Percentiles rank a stretch among this genome's conserved stretches.
Conservation (phyloP, 2,888 invertebrate genomes). For the Brachyptera risi region DNA sequence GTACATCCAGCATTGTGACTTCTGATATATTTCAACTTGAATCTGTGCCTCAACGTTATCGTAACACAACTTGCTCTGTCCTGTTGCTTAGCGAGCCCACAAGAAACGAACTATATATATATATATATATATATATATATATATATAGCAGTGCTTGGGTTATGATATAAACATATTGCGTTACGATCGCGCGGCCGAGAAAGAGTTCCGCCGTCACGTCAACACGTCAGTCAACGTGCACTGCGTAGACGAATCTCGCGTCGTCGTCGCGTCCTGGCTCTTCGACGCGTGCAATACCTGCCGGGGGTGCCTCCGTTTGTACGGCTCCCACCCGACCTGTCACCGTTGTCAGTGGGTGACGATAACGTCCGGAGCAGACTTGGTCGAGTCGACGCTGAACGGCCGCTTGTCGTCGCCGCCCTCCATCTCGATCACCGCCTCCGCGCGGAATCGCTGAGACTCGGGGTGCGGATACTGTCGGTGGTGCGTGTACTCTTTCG, state of each 20-base stretch:
- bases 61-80: too few species aligned
- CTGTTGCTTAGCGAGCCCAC: too few species aligned
- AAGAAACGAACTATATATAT: too few species aligned
- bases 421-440: conserved; percentile 58
- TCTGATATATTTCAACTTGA: too few species aligned
- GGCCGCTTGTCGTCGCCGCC: conserved; percentile 46
- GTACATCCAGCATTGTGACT: too few species aligned
- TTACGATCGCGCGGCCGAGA: neutral
- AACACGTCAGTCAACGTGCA: neutral
- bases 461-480: too few species aligned
- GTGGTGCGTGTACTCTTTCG: too few species aligned
- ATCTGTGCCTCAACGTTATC: too few species aligned
- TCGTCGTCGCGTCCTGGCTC: neutral
- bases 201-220: neutral
- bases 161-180: too few species aligned
- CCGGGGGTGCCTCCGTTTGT: conserved; percentile 54
- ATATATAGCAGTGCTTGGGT: too few species aligned
- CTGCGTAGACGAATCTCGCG: conserved; percentile 24
- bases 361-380: conserved; percentile 87
- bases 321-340: conserved; percentile 51
- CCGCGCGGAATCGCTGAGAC: conserved; percentile 50
- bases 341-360: conserved; percentile 71
- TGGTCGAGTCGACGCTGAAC: conserved; percentile 78
- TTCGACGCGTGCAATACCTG: conserved; percentile 33
- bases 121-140: too few species aligned